Evolutionary conservation across 1,140 invertebrate genomes (phyloP), one percentile per base, ranked within the genome.

Genomic region (Lepidurus couesii): DNA sequence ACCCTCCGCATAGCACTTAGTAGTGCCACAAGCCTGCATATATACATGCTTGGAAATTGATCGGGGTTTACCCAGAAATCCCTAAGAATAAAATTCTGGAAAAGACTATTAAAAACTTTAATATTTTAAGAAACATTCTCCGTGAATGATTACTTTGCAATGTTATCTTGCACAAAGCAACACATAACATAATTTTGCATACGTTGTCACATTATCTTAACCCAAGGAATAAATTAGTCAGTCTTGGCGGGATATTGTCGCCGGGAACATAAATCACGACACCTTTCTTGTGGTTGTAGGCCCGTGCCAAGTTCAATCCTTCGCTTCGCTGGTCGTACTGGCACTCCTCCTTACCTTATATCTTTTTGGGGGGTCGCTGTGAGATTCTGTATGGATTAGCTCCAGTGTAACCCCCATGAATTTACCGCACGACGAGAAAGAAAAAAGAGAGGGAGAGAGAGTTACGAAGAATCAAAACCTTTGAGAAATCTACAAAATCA

Each of bases 201-300:
- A 65, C 8, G 53, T 65, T 65, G 13, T 65, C 53, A n/a, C 21
- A 65, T 65, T 65, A 65, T 65, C 21, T 65, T 65, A 65, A 65
- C 16, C 21, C 53, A 21, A 11, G n/a, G 53, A 65, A 65, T 65
- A 65, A 65, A 65, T 65, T 65, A 65, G 53, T 65, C 53, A 65
- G 53, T 65, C 53, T 16, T 65, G 53, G 53, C 53, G 53, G 53
- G 53, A 65, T 65, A 65, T 65, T 65, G 53, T 65, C 53, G 53
- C 53, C 53, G 53, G 53, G 53, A 34, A 65, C 53, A 65, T 65
- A 65, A 65, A 65, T 65, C 53, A 65, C 16, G 53, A 65, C 53
- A 65, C 6, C 21, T 65, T 65, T 21, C 21, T 65, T 21, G 53
- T 21, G 53, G 16, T 65, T 65, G 16, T 65, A n/a, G 21, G 21